A percentile compares a stretch with the other conserved stretches of the same genome.
Conservation (phyloP, 2,797 vertebrate species). For the Scolopax rusticola region DNA sequence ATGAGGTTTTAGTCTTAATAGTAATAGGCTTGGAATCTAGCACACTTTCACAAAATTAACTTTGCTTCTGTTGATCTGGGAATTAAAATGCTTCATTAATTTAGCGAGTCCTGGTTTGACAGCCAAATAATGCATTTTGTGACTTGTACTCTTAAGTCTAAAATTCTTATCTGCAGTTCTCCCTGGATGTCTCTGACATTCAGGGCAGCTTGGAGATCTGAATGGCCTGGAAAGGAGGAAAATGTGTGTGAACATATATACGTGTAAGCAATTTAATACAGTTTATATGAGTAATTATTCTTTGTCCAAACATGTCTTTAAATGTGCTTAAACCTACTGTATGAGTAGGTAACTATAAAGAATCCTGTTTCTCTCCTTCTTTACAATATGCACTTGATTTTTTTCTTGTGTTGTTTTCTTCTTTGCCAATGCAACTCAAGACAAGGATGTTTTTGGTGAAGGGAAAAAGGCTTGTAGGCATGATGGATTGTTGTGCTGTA, state of each 20-base stretch:
- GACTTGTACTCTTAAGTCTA: slow-evolving; percentile 54
- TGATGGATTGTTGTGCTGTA: not conserved
- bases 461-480: not conserved
- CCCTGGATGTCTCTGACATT: slow-evolving; percentile 3
- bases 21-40: slow-evolving; percentile 74
- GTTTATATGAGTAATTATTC: not conserved
- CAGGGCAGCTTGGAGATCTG: not conserved
- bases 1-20: slow-evolving; percentile 74
- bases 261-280: rapidly evolving
- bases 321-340: not conserved
- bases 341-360: not conserved
- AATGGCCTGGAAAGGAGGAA: not conserved
- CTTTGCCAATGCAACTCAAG: not conserved
- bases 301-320: not conserved
- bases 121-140: slow-evolving; percentile 73
- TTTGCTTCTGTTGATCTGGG: slow-evolving; percentile 74
- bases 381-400: not conserved
- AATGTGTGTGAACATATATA: not conserved
- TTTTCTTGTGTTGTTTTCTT: not conserved
- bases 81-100: slow-evolving; percentile 77
- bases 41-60: slow-evolving; percentile 75
- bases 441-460: not conserved
- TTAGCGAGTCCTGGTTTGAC: slow-evolving; percentile 74
- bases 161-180: slow-evolving; percentile 36
- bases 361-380: not conserved